Evolutionary conservation across 2,888 invertebrate genomes (phyloP), one percentile per base, ranked within the genome.

Genomic region (Xestia c-nigrum): DNA sequence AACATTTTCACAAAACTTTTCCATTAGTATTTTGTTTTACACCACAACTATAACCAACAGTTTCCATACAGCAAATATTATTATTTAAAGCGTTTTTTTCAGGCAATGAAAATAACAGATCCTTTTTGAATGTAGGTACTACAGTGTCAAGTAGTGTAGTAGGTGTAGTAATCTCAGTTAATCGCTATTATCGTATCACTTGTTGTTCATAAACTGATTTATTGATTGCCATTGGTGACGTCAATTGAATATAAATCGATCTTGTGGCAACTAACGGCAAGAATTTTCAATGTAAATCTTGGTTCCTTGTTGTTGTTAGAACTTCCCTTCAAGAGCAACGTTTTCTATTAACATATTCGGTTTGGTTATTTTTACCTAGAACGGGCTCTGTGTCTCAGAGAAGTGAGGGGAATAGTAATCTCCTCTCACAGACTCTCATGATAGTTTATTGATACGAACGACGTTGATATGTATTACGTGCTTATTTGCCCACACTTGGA

Each of bases 331-430:
- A 38, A 46, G 7, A 19, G 19, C 19, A 40, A 14, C 14, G 24
- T 14, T 47, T 38, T 38, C 19, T 19, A 50, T 50, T 14, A 38
- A 9, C 19, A 38, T 38, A n/a, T 31, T 72, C 19, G 40, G n/a
- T 47, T 50, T 71, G 14, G 14, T 71, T n/a, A 47, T 47, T 72
- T 57, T 71, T 38, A 72, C 14, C 9, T 24, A 19, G 9, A 24
- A 14, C n/a, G 72, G 1, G 38, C 38, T 52, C 16, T 6, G 3
- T 6, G 0, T 43, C 14, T n/a, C 52, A 59, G 38, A 73, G 9
- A 38, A 24, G 38, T 71, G 31, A 38, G 6, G 9, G 14, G 14
- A 47, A 38, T 47, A 71, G 9, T 57, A 47, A 38, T 71, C 10
- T 24, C 10, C 38, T 59, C 47, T 50, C 47, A 24, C 14, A 16